Base-by-base conservation (phyloP, 2,888 invertebrate genomes). In the Dasysyrphus tricinctus region DNA sequence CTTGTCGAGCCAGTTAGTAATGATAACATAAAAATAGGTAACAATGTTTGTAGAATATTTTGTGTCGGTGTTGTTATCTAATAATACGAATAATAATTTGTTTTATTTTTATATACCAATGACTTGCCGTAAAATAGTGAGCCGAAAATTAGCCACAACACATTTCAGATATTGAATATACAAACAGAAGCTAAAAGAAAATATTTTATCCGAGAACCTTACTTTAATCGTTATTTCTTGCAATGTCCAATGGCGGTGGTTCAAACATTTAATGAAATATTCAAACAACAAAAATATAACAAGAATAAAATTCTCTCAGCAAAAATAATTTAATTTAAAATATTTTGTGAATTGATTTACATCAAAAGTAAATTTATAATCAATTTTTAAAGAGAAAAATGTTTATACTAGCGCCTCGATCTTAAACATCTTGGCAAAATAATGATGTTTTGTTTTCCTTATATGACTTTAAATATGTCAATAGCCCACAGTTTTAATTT, bases 261-360 rank as follows among this genome's bases (percentile, higher is more conserved):
- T 39, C 42, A 61, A 61, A 44, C 24, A 42, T 42, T 24, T 8
- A 24, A 29, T 11, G 9, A 29, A 61, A 61, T 47, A 63, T 16
- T 63, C 9, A 24, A 9, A 47, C 2, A 47, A 12, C 1, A n/a
- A n/a, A n/a, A n/a, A n/a, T n/a, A n/a, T n/a, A n/a, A n/a, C n/a
- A 5, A 12, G 47, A 47, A 47, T 44, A 11, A 32, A 63, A 61
- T 24, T 54, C 42, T 37, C 57, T 29, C 37, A 56, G 12, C 19
- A 24, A 51, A 7, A 56, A 9, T 8, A 11, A 34, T 9, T 56
- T 14, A 16, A 56, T 56, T 70, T 51, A 16, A n/a, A 1, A 24
- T 24, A 24, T 39, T 76, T 67, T 47, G 16, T 47, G 7, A n/a
- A 44, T 42, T n/a, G n/a, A 44, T 47, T 24, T 9, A 47, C 8